Evolutionary conservation across 1,140 invertebrate genomes (phyloP).

Genomic region (Drosophila murphyi): DNA sequence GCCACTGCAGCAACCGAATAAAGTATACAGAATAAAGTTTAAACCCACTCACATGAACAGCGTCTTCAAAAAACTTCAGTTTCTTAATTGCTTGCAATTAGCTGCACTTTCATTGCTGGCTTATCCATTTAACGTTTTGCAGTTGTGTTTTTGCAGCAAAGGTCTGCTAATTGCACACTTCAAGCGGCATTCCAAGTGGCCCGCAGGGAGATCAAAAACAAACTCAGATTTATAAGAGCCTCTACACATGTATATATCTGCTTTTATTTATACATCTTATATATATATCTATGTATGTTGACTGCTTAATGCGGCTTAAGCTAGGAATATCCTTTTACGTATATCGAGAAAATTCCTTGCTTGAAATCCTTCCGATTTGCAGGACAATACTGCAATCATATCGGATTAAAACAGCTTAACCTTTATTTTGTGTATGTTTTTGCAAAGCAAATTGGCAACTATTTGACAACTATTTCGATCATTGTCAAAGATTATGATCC

Average conservation of each 20-base stretch:
- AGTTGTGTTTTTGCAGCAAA: slow-evolving; percentile 37
- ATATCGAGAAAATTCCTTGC: not conserved
- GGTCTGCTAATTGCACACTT: slow-evolving; percentile 74
- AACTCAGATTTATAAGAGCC: slow-evolving; percentile 34
- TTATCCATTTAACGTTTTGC: slow-evolving; percentile 50
- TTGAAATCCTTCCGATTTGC: not conserved
- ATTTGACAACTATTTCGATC: too few species aligned
- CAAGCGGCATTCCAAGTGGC: slow-evolving; percentile 37
- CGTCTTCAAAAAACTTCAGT: slow-evolving; percentile 35
- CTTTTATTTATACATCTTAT: not conserved
- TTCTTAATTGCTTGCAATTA: slow-evolving; percentile 76
- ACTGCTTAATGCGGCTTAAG: not conserved
- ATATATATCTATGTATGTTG: not conserved
- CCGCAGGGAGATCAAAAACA: slow-evolving; percentile 40
- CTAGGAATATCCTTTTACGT: not conserved
- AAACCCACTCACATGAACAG: slow-evolving; percentile 32
- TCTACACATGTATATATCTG: slow-evolving; percentile 11
- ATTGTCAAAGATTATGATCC: too few species aligned
- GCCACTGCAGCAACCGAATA: slow-evolving; percentile 31
- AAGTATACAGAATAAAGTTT: slow-evolving; percentile 50
- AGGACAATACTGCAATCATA: too few species aligned
- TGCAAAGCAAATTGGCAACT: too few species aligned
- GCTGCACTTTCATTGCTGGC: slow-evolving; percentile 57
- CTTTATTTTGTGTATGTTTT: too few species aligned
- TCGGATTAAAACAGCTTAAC: too few species aligned